Evolutionary conservation across 2,113 vertebrate genomes (phyloP).

Genomic region (Heterotis niloticus): DNA sequence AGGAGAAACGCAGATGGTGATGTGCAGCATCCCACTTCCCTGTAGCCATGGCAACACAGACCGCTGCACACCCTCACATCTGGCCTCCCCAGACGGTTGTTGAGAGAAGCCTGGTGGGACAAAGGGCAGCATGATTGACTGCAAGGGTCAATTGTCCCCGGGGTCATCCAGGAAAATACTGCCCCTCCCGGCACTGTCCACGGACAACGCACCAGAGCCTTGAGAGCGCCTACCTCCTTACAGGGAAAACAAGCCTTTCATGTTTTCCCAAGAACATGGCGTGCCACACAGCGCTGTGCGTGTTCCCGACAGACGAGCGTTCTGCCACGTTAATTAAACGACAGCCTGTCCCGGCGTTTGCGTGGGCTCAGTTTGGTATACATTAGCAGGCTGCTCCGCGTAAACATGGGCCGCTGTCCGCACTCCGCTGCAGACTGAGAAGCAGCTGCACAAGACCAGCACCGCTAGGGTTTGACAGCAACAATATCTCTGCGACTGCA

Average conservation of each 20-base stretch:
- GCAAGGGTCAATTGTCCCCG: not conserved
- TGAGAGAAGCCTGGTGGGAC: not conserved
- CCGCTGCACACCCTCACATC: not conserved
- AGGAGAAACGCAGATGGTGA: not conserved
- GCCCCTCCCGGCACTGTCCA: not conserved
- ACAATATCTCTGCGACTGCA: not conserved
- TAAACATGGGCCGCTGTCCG: not conserved
- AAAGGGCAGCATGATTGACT: not conserved
- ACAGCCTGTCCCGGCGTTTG: not conserved
- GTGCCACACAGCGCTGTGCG: not conserved
- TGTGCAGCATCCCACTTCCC: not conserved
- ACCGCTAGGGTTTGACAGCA: too few species aligned
- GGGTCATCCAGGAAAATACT: not conserved
- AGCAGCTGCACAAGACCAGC: not conserved
- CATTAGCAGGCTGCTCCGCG: not conserved
- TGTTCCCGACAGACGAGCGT: not conserved
- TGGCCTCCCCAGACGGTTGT: not conserved
- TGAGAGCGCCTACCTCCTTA: not conserved
- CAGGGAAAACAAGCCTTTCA: not conserved
- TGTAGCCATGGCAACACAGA: conserved; percentile 8
- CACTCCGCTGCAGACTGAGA: not conserved
- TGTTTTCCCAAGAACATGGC: not conserved
- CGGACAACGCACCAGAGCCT: too few species aligned
- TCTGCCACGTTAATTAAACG: not conserved
- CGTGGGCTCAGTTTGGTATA: not conserved